These are phyloP conservation scores for Tribolium castaneum DNA, from an alignment of 1,140 invertebrate genomes.

Conservation along the genomic window DNA sequence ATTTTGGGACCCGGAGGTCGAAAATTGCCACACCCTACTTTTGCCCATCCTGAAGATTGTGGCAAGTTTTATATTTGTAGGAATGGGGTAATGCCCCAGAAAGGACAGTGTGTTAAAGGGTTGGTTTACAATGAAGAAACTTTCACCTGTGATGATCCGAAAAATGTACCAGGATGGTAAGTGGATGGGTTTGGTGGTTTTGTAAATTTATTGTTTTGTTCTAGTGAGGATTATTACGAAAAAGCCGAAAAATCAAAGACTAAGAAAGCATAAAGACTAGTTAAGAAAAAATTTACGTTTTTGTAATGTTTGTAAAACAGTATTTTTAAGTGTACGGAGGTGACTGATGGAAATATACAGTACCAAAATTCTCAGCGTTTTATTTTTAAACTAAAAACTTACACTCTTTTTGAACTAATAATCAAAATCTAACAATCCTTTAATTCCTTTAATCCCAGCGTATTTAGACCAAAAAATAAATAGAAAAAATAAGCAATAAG, in stretches of 20 bases:
- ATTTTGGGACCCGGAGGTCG: conserved; percentile 76
- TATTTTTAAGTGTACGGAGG: not conserved
- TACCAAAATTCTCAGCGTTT: not conserved
- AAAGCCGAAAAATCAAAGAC: conserved; percentile 62
- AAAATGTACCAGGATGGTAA: conserved; percentile 86
- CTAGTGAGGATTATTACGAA: conserved; percentile 77
- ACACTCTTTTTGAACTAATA: too few relatives aligned
- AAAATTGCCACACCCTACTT: conserved; percentile 81
- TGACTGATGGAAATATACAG: not conserved
- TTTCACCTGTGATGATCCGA: conserved; percentile 84
- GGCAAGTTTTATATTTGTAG: conserved; percentile 88
- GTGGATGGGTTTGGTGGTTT: conserved; percentile 43
- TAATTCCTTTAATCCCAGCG: too few relatives aligned
- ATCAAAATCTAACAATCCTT: too few relatives aligned
- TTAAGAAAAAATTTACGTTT: conserved; percentile 14
- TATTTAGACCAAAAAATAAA: too few relatives aligned
- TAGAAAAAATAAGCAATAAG: too few relatives aligned
- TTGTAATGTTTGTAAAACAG: not conserved
- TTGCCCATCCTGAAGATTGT: conserved; percentile 85
- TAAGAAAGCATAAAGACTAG: conserved; percentile 34
- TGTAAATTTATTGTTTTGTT: conserved; percentile 62
- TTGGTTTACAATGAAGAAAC: conserved; percentile 85
- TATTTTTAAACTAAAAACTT: not conserved
- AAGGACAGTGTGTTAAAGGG: conserved; percentile 79
- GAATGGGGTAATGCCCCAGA: conserved; percentile 80